Conservation (phyloP, 2,113 vertebrate genomes). For the Actinemys pallida region DNA sequence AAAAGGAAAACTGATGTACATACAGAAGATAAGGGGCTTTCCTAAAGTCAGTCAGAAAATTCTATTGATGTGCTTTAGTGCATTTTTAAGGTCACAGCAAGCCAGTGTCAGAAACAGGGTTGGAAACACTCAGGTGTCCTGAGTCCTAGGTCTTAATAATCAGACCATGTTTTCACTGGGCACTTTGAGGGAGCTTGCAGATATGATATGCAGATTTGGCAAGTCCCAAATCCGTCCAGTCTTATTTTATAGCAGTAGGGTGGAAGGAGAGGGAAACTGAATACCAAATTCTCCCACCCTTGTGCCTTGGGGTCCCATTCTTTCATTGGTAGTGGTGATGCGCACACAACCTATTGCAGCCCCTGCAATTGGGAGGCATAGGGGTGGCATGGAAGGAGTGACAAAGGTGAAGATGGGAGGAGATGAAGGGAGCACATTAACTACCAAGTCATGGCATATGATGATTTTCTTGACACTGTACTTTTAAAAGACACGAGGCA, state of each 20-base stretch:
- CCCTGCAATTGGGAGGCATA: not conserved
- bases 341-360: not conserved
- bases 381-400: not conserved
- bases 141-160: not conserved
- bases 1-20: not conserved
- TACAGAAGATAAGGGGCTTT: not conserved
- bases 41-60: not conserved
- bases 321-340: not conserved
- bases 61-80: not conserved
- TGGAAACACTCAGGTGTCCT: not conserved
- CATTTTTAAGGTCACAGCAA: not conserved
- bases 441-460: not conserved
- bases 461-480: too few species aligned
- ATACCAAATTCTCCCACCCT: not conserved
- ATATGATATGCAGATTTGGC: not conserved
- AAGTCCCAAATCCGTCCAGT: not conserved
- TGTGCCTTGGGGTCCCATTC: not conserved
- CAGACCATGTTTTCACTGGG: not conserved
- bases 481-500: too few species aligned
- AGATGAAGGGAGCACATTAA: not conserved
- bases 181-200: not conserved
- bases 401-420: not conserved
- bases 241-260: not conserved
- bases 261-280: not conserved
- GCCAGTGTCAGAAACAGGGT: not conserved